A percentile compares a stretch with the other conserved stretches of the same genome.
Evolutionary conservation across 2,888 invertebrate species (phyloP).

Genomic region (Eudasyphora cyanicolor): DNA sequence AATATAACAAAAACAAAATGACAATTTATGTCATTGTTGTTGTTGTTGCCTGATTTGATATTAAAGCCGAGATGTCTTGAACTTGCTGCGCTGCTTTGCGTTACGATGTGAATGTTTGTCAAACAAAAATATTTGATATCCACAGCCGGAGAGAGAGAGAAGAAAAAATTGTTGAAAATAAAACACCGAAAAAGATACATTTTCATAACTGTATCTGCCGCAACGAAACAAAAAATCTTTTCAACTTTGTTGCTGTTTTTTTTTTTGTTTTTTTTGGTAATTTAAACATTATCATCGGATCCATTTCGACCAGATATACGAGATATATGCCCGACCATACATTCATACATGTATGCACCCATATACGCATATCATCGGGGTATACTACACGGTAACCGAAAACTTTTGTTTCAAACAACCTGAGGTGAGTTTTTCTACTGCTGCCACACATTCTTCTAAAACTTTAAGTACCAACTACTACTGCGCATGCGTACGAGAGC

Average conservation of each 20-base stretch:
- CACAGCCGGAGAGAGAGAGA: conserved; percentile 10
- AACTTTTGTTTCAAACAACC: conserved; percentile 61
- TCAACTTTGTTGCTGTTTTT: conserved; percentile 21
- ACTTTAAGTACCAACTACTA: too few species aligned
- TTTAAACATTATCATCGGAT: conserved; percentile 43
- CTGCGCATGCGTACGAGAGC: too few species aligned
- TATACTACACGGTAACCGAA: conserved; percentile 56
- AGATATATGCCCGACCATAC: not conserved
- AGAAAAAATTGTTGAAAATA: conserved; percentile 26
- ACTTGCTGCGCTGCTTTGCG: not conserved
- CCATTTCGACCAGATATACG: not conserved
- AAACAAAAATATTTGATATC: conserved; percentile 44
- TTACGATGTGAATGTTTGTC: conserved; percentile 2
- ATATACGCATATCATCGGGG: not conserved
- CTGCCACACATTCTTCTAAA: not conserved
- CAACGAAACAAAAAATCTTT: not conserved
- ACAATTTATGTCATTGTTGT: not conserved
- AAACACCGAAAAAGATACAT: conserved; percentile 26
- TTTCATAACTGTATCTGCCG: conserved; percentile 47
- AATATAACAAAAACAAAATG: conserved; percentile 1
- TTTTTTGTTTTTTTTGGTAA: conserved; percentile 47
- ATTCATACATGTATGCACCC: conserved; percentile 11
- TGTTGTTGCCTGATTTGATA: conserved; percentile 2
- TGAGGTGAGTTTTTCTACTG: conserved; percentile 56
- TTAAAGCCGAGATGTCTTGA: not conserved